These are phyloP conservation scores for Camptogramma bilineatum DNA, from an alignment of 2,888 invertebrate species.

Conservation along the genomic window DNA sequence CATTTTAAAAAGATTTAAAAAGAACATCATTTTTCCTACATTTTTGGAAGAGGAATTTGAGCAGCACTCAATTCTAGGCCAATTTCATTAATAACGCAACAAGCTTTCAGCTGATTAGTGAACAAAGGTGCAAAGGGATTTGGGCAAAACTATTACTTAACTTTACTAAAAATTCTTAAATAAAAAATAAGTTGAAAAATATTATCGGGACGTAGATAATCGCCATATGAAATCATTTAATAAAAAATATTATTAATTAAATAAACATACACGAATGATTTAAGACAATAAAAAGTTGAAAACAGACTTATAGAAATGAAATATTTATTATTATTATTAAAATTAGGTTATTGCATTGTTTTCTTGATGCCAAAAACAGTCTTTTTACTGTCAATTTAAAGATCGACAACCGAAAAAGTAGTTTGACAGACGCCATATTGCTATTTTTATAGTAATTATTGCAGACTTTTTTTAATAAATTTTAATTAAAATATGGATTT, in stretches of 20 bases:
- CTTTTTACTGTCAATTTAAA: no score
- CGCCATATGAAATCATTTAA: no score
- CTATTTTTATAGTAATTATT: not conserved
- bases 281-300: no score
- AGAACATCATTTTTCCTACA: slow-evolving; percentile 30
- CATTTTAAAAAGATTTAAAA: slow-evolving; percentile 11
- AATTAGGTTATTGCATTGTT: no score
- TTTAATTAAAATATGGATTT: no score
- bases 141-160: slow-evolving; percentile 42
- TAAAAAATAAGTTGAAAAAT: not conserved
- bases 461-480: not conserved
- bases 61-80: slow-evolving; percentile 53
- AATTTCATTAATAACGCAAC: slow-evolving; percentile 45
- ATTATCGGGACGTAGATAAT: no score
- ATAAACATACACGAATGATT: no score
- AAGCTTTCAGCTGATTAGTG: slow-evolving; percentile 59
- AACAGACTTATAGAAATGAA: no score
- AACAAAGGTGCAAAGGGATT: slow-evolving; percentile 54
- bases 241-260: not conserved
- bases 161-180: slow-evolving; percentile 1
- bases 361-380: no score
- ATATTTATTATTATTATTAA: no score
- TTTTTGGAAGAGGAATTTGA: slow-evolving; percentile 37
- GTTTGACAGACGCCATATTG: no score
- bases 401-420: no score